Evolutionary conservation across 2,113 vertebrate species (phyloP), one percentile per base, ranked within the genome.

Genomic region (Cyprinus carpio): DNA sequence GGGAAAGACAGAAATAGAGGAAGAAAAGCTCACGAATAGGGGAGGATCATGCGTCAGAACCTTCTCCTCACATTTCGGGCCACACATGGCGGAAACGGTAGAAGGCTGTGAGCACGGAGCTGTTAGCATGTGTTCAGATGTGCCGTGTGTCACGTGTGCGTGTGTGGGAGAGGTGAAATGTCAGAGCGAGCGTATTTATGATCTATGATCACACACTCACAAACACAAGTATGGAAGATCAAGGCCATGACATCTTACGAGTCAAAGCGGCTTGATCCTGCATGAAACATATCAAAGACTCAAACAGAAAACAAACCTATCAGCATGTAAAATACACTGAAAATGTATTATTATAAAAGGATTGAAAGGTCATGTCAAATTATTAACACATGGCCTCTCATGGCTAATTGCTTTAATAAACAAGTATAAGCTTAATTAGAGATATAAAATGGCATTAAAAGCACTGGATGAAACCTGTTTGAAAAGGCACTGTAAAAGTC

Each of bases 151-250:
- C 46, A 76, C 49, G 1, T 31, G 46, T 0, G 75, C 7, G 20
- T 56, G 75, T 34, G 78, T 27, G 34, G 58, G 75, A 60, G 76
- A 79, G 20, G 23, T 60, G 76, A 58, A 25, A 37, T 60, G 76
- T 79, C 56, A 37, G 29, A 58, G 75, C 34, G 34, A 7, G 23
- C 13, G 8, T 43, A 58, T 58, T 58, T 58, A 31, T 76, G 75
- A 76, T 54, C 43, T 54, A 51, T 31, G 77, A 80, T 64, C 29
- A 23, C 51, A 78, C 27, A 9, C 2, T 62, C 27, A 34, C 31
- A 29, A 34, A 84, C 82, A 65, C 56, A 25, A 23, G 71, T 58
- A 16, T 18, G 18, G 23, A 74, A 56, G 23, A 54, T 29, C 10
- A 79, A 79, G 54, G 31, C 25, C 54, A 60, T 8, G 23, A 78